phyloP scores from a whole-genome alignment of 2,797 vertebrate species.

The Vipera latastei region DNA sequence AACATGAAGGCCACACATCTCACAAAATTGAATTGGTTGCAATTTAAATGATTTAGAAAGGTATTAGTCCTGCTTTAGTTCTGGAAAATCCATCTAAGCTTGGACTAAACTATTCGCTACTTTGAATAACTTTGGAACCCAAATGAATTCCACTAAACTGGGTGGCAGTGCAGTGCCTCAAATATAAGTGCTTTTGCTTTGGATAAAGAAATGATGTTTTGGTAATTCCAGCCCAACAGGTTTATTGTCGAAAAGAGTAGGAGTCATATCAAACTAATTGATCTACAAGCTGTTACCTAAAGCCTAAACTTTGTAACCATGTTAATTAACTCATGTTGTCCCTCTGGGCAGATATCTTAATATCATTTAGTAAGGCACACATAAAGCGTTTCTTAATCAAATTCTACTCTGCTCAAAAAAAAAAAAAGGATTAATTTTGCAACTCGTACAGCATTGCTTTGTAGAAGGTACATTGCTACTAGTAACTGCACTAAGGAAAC shows the following conservation, averaged over 20 bases:
- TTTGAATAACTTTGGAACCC: not conserved
- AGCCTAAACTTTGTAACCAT: conserved; percentile 4
- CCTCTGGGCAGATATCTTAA: conserved; percentile 20
- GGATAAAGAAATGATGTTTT: not conserved
- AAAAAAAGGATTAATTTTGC: conserved; percentile 4
- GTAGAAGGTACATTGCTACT: not conserved
- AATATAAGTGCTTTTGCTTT: not conserved
- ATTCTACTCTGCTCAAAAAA: not conserved
- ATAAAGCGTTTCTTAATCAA: not conserved
- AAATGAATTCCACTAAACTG: not conserved
- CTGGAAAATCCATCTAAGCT: not conserved
- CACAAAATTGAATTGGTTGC: no score
- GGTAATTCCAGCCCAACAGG: conserved; percentile 42
- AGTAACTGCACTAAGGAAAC: no score
- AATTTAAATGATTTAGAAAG: not conserved
- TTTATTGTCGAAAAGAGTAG: conserved; percentile 33
- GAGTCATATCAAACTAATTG: conserved; percentile 30
- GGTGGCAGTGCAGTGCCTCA: not conserved
- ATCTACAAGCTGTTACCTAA: conserved; percentile 11
- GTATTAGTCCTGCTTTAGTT: not conserved
- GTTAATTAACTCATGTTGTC: conserved; percentile 16
- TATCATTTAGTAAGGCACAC: conserved; percentile 1
- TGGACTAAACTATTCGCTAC: not conserved
- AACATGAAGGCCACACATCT: not conserved
- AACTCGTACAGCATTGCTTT: not conserved